Evolutionary conservation across 2,113 vertebrate species (phyloP).

Genomic region (Prietella phreatophila): DNA sequence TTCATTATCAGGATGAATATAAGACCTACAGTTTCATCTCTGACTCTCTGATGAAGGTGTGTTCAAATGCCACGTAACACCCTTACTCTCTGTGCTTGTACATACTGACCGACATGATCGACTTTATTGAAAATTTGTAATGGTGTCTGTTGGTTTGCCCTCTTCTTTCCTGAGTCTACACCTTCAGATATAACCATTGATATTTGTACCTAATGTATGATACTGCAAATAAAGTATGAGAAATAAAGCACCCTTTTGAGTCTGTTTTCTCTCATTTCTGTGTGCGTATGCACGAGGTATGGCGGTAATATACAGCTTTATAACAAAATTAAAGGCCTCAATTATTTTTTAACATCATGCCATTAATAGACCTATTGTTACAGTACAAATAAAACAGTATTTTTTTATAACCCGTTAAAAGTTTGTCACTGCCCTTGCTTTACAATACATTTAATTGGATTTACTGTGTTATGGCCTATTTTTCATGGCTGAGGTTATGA

Average conservation of each 20-base stretch:
- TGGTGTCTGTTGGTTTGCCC: slow-evolving; percentile 62
- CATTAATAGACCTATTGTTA: background rate
- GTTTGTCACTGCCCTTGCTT: background rate
- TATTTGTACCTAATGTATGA: slow-evolving; percentile 78
- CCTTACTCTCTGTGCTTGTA: slow-evolving; percentile 59
- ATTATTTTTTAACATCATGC: background rate
- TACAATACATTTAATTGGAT: background rate
- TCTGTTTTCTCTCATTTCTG: background rate
- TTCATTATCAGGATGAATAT: slow-evolving; percentile 47
- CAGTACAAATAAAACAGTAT: background rate
- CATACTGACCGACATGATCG: slow-evolving; percentile 53
- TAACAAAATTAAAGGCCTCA: background rate
- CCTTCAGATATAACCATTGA: slow-evolving; percentile 69
- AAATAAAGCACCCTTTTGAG: slow-evolving; percentile 21
- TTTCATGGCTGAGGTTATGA: background rate
- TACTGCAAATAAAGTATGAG: slow-evolving; percentile 71
- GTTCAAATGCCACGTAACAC: slow-evolving; percentile 4
- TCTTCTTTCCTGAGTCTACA: slow-evolving; percentile 58
- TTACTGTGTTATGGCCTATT: background rate
- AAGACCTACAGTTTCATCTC: slow-evolving; percentile 62
- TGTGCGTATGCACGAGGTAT: too few species aligned
- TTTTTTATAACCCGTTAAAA: background rate
- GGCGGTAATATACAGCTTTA: background rate
- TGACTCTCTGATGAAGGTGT: slow-evolving; percentile 35
- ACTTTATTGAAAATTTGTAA: slow-evolving; percentile 60